Evolutionary conservation across 2,797 vertebrate genomes (phyloP), one percentile per base, ranked within the genome.

Genomic region (Meriones psammophilus): DNA sequence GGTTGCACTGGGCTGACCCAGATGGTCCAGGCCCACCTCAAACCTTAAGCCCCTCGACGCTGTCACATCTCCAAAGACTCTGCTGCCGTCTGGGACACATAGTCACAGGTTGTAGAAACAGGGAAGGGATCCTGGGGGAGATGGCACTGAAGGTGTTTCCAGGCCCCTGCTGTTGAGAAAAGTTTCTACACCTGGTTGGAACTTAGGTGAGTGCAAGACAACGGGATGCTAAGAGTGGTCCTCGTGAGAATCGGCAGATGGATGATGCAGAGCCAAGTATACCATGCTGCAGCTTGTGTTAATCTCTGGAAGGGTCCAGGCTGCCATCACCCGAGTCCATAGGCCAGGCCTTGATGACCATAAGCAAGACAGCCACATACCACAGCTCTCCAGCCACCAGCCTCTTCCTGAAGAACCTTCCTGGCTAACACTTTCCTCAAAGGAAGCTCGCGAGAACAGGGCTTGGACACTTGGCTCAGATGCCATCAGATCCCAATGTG

Each of bases 221-320:
- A 12, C 0, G 2, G 69, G 10, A 3, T 15, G 10, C 22, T n/a
- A 5, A 8, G 20, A 54, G 64, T 24, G 50, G 58, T 8, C 15
- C 26, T 39, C 12, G 15, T 30, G 85, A 73, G 69, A 22, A 12
- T 8, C n/a, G 10, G 8, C 2, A 71, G 71, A 24, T 2, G 15
- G 39, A 33, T 18, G 36, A 20, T 5, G 0, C 28, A n/a, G 83
- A 58, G 69, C 50, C 54, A 6, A 26, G 33, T 28, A n/a, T 8
- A 2, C 33, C 22, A 8, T 7, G 5, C 66, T 54, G 46, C 8
- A 22, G 89, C 8, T 6, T 8, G 58, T 3, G 54, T 30, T 54
- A 0, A 0, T 36, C n/a, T 58, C 8, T 0, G 15, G 18, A 28
- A 24, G 33, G 42, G 5, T 3, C 7, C 7, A 24, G 77, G 28